A percentile compares a stretch with the other conserved stretches of the same genome.
These are phyloP conservation scores for Elysia chlorotica DNA, from an alignment of 1,140 invertebrate species.

Conservation along the genomic window DNA sequence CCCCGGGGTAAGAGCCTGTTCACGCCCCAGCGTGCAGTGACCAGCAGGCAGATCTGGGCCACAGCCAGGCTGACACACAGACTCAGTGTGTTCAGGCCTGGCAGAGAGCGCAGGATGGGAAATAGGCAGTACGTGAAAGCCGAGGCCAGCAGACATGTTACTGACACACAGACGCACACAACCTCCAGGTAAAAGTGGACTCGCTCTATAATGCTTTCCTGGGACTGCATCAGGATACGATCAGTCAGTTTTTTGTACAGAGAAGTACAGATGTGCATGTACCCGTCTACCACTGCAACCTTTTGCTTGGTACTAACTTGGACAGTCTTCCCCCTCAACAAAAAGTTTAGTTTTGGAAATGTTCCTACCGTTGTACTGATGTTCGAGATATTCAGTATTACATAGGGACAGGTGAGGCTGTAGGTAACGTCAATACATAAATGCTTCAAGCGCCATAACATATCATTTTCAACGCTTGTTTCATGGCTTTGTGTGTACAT, in stretches of 20 bases:
- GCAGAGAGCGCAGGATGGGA: constrained; percentile 60
- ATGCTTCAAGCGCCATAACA: background rate
- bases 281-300: background rate
- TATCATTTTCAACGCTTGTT: background rate
- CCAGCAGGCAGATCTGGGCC: constrained; percentile 60
- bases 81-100: constrained; percentile 61
- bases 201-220: background rate
- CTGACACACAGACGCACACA: constrained; percentile 50
- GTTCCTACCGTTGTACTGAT: background rate
- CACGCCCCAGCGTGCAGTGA: constrained; percentile 30
- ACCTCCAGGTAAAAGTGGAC: background rate
- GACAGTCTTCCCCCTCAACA: no score
- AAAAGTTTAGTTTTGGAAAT: no score
- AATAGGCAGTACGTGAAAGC: constrained; percentile 56
- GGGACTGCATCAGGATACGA: background rate
- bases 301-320: background rate
- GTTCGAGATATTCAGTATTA: background rate
- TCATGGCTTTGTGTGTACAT: no score
- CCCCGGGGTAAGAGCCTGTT: background rate
- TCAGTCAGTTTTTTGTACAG: no score
- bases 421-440: background rate
- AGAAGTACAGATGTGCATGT: background rate
- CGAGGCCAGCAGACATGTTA: constrained; percentile 56
- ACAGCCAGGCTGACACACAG: constrained; percentile 56
- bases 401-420: background rate